Percentiles rank a stretch among this genome's conserved stretches.
Evolutionary conservation across 2,113 vertebrate species (phyloP).

Genomic region (Panthera tigris): DNA sequence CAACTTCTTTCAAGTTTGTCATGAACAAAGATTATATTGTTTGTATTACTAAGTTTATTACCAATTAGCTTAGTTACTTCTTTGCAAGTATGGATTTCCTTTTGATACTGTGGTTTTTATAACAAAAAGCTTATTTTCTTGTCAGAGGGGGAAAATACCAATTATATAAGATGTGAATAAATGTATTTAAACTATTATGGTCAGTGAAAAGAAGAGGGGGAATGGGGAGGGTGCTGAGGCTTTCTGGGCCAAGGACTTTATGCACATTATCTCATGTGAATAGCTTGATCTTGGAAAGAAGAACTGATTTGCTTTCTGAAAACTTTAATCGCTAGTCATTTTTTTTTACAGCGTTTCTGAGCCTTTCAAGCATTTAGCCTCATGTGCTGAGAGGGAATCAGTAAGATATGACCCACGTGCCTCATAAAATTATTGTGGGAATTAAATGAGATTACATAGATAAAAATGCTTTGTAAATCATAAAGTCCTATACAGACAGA

Average conservation of each 20-base stretch:
- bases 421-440: conserved; percentile 25
- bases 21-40: background rate
- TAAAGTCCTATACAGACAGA: background rate
- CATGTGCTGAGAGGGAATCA: conserved; percentile 2
- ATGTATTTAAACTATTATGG: background rate
- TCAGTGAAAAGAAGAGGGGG: background rate
- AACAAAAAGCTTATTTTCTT: conserved; percentile 28
- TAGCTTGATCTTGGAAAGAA: background rate
- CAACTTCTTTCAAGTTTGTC: conserved; percentile 15
- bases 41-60: conserved; percentile 26
- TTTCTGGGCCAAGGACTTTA: background rate
- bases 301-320: conserved; percentile 1
- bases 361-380: background rate
- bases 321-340: background rate
- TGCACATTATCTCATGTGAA: background rate
- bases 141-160: background rate
- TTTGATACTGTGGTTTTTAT: background rate
- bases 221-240: background rate
- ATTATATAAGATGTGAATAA: background rate
- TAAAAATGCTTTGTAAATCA: conserved; percentile 5
- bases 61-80: conserved; percentile 31
- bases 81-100: background rate
- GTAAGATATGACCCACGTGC: background rate
- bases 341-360: background rate
- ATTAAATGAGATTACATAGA: conserved; percentile 33